A percentile compares a stretch with the other conserved stretches of the same genome.
Evolutionary conservation across 2,113 vertebrate genomes (phyloP).

Genomic region (Zosterops japonicus): DNA sequence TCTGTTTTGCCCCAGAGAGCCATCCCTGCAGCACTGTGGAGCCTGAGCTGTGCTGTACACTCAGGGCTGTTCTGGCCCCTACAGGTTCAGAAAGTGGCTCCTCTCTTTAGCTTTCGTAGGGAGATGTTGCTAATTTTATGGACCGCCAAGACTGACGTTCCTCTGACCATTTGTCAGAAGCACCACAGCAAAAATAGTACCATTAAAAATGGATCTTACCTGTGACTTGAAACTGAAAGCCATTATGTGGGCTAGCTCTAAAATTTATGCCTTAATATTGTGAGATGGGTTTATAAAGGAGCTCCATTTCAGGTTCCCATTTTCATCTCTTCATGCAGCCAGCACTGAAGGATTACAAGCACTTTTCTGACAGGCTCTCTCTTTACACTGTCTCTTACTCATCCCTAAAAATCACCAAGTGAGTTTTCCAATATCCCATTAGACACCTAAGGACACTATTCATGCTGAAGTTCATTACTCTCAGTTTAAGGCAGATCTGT

Average conservation of each 20-base stretch:
- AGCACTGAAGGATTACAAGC: neutral
- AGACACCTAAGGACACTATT: neutral
- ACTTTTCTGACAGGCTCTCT: neutral
- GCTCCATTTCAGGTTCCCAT: neutral
- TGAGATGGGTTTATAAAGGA: constrained; percentile 1
- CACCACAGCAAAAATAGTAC: constrained; percentile 36
- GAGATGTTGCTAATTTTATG: neutral
- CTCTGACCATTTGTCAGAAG: constrained; percentile 47
- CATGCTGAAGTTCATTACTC: neutral
- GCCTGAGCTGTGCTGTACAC: neutral
- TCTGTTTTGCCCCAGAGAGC: neutral
- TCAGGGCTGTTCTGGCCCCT: neutral
- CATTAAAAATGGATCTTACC: constrained; percentile 33
- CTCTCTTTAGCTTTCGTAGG: neutral
- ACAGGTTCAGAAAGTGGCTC: neutral
- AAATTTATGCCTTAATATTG: constrained; percentile 13
- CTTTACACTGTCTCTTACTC: neutral
- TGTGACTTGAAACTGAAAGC: neutral
- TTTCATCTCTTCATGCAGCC: constrained; percentile 1
- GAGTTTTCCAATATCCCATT: constrained; percentile 6
- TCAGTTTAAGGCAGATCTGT: neutral
- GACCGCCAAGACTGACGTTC: neutral
- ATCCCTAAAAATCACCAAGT: neutral
- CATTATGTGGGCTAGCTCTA: constrained; percentile 18
- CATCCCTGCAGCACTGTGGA: neutral